phyloP scores from a whole-genome alignment of 2,888 invertebrate genomes.

The Zeuzera pyrina region DNA sequence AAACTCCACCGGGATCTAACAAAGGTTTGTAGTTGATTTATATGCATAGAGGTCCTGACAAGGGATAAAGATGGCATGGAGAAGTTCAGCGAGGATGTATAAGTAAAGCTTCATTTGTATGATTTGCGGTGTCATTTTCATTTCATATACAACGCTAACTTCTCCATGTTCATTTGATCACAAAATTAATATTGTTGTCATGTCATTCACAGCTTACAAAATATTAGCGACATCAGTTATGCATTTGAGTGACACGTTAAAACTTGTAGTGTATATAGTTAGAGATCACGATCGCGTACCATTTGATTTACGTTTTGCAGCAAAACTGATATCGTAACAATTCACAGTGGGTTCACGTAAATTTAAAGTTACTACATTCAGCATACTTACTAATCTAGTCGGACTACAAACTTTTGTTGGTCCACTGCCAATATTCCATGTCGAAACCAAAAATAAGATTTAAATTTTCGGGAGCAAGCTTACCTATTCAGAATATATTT shows the following conservation, averaged over 20 bases:
- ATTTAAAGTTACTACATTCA: slow-evolving; percentile 31
- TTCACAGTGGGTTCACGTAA: slow-evolving; percentile 41
- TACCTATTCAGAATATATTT: slow-evolving; percentile 26
- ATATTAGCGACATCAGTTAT: slow-evolving; percentile 27
- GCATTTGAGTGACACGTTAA: slow-evolving; percentile 35
- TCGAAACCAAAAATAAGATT: slow-evolving; percentile 60
- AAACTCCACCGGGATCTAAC: slow-evolving; percentile 87
- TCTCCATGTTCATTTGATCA: slow-evolving; percentile 43
- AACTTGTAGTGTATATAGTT: slow-evolving; percentile 35
- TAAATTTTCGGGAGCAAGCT: slow-evolving; percentile 58
- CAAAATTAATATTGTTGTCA: slow-evolving; percentile 23
- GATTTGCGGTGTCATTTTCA: slow-evolving; percentile 21
- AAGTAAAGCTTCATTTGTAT: slow-evolving; percentile 29
- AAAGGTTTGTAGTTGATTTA: slow-evolving; percentile 60
- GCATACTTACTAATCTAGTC: slow-evolving; percentile 31
- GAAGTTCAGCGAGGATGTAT: slow-evolving; percentile 25
- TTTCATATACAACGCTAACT: slow-evolving; percentile 12
- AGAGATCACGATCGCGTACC: slow-evolving; percentile 26
- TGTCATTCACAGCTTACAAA: slow-evolving; percentile 38
- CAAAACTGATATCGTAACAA: slow-evolving; percentile 33
- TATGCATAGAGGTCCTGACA: slow-evolving; percentile 7
- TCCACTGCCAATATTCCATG: slow-evolving; percentile 44
- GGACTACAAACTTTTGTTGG: slow-evolving; percentile 40
- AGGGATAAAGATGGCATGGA: slow-evolving; percentile 33
- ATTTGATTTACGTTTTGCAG: slow-evolving; percentile 14